Conservation (phyloP, 2,113 vertebrate species). For the Arizona elegans region DNA sequence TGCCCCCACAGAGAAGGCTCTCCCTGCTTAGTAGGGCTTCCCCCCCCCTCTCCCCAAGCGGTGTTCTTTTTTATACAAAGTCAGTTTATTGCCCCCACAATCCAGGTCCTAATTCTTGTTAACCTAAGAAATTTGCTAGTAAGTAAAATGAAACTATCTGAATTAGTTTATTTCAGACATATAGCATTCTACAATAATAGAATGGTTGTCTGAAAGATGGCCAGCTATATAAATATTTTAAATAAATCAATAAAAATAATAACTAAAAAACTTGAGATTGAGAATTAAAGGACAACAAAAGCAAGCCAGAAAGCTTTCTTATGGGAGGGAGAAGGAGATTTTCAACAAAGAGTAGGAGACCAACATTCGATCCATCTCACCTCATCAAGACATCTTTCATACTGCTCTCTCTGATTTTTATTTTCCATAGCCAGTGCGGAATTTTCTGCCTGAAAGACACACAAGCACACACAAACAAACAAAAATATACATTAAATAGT, state of each 20-base stretch:
- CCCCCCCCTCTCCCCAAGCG: too few relatives aligned
- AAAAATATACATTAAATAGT: slow-evolving; percentile 52
- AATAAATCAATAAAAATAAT: not conserved
- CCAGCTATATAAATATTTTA: not conserved
- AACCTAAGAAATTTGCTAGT: not conserved
- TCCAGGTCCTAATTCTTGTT: not conserved
- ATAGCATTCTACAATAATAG: not conserved
- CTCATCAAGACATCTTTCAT: slow-evolving; percentile 91
- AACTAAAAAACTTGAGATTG: not conserved
- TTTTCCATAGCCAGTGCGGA: slow-evolving; percentile 84
- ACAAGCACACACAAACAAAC: slow-evolving; percentile 23
- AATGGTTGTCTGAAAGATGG: not conserved
- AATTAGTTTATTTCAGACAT: not conserved
- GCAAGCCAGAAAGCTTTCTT: not conserved
- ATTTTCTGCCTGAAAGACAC: slow-evolving; percentile 80
- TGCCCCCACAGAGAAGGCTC: too few relatives aligned
- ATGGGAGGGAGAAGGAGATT: not conserved
- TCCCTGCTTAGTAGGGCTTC: too few relatives aligned
- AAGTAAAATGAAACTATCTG: not conserved
- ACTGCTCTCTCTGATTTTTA: slow-evolving; percentile 88
- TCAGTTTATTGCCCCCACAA: too few relatives aligned
- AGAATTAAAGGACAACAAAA: slow-evolving; percentile 40
- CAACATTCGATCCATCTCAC: slow-evolving; percentile 67
- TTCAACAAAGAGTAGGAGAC: not conserved
- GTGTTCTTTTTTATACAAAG: too few relatives aligned